Evolutionary conservation across 2,888 invertebrate genomes (phyloP).

Genomic region (Pristionchus exspectatus): DNA sequence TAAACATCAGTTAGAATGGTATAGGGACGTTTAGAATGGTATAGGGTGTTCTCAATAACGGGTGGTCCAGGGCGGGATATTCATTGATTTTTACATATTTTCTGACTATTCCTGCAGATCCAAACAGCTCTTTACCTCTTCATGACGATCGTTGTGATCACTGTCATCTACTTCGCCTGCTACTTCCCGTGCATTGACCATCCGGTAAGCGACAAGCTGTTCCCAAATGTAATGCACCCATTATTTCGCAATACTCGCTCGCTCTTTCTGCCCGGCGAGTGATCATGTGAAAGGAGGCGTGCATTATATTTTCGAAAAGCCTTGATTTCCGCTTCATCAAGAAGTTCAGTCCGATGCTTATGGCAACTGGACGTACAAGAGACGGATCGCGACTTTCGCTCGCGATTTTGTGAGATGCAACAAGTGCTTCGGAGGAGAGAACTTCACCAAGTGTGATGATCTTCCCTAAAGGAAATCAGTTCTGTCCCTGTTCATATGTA

Average conservation of each 20-base stretch:
- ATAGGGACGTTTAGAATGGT: too few species aligned
- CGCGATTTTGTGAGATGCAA: background rate
- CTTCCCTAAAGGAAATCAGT: background rate
- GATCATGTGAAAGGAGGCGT: too few species aligned
- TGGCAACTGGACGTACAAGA: background rate
- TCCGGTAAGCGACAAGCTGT: background rate
- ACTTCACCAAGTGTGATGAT: background rate
- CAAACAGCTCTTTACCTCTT: background rate
- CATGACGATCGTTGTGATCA: background rate
- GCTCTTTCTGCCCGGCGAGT: too few species aligned
- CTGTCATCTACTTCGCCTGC: background rate
- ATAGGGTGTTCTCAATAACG: too few species aligned
- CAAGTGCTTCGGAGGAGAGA: constrained; percentile 4
- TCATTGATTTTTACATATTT: too few species aligned
- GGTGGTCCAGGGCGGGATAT: too few species aligned
- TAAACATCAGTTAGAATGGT: too few species aligned
- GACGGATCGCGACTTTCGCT: background rate
- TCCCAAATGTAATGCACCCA: too few species aligned
- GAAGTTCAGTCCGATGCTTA: background rate
- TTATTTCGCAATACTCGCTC: too few species aligned
- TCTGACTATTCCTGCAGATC: background rate
- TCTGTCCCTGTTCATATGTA: too few species aligned
- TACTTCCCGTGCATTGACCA: background rate
- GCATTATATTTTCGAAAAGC: too few species aligned
- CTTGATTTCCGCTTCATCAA: too few species aligned